Base-by-base conservation (phyloP, 2,888 invertebrate species). In the Pomacea canaliculata region DNA sequence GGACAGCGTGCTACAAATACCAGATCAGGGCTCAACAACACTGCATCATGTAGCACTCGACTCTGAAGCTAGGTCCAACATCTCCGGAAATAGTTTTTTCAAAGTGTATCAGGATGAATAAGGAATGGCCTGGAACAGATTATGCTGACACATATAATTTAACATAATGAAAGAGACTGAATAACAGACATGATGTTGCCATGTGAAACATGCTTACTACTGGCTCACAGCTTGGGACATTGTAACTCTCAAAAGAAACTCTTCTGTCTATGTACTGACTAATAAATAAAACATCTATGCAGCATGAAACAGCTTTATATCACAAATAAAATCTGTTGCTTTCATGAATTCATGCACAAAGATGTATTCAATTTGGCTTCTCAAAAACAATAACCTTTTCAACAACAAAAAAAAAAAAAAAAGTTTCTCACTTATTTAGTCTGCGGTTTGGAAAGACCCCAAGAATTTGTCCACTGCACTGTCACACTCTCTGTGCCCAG, bases 21-120 rank as follows among this genome's bases (percentile, higher is more conserved):
- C 51, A 51, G 16, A 51, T 5, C 51, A 16, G 12, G 10, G 51
- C 16, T 51, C 12, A 51, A 7, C 10, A 51, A 51, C 16, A 16
- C 7, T 51, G 51, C 51, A 51, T 51, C 70, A 70, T 46, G 70
- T 68, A 79, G 70, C 12, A 81, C 69, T 3, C 72, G 75, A 60
- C 73, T 56, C 51, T 85, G 48, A 86, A 82, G 23, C 79, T 78
- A 16, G 78, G 60, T 71, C 73, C 48, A 76, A 77, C n/a, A 85
- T 80, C 76, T 88, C 86, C 7, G 87, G 87, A 73, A 87, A 85
- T 18, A 87, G 67, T 23, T 81, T 81, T 73, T 87, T 85, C 62
- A 68, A 12, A 86, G 23, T 48, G 83, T 67, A 71, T 87, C 88
- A 76, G 13, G 85, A 76, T 10, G 80, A 78, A 80, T 85, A 87